Evolutionary conservation across 2,797 vertebrate genomes (phyloP).

Genomic region (Periparus ater): DNA sequence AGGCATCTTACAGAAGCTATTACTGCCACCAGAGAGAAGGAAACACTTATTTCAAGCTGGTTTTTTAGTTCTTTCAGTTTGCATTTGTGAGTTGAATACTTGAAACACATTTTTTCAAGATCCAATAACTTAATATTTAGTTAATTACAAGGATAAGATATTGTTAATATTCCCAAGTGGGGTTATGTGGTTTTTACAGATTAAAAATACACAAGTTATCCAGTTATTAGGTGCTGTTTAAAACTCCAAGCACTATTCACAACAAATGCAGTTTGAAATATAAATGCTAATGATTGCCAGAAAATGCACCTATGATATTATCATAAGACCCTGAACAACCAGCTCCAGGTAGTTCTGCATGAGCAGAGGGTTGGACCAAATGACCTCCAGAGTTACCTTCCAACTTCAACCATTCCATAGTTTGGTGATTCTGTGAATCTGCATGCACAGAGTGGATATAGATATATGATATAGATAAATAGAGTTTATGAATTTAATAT

Average conservation of each 20-base stretch:
- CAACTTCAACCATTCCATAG: background rate
- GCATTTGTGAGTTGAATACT: background rate
- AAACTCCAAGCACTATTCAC: background rate
- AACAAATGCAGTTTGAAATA: background rate
- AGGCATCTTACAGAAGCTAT: background rate
- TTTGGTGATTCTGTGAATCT: background rate
- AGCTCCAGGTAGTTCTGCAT: background rate
- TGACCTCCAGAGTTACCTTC: background rate
- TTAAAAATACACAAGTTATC: background rate
- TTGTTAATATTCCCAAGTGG: background rate
- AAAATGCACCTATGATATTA: background rate
- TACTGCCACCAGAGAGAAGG: background rate
- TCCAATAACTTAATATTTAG: background rate
- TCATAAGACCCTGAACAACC: background rate
- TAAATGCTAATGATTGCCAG: background rate
- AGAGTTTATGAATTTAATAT: background rate
- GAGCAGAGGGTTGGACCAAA: background rate
- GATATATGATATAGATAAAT: background rate
- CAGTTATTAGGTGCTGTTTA: background rate
- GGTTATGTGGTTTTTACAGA: background rate
- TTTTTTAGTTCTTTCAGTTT: background rate
- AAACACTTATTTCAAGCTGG: background rate
- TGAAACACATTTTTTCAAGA: background rate
- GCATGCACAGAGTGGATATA: background rate
- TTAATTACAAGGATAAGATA: background rate